Evolutionary conservation across 2,797 vertebrate species (phyloP), one percentile per base, ranked within the genome.

Genomic region (Syngnathus acus): DNA sequence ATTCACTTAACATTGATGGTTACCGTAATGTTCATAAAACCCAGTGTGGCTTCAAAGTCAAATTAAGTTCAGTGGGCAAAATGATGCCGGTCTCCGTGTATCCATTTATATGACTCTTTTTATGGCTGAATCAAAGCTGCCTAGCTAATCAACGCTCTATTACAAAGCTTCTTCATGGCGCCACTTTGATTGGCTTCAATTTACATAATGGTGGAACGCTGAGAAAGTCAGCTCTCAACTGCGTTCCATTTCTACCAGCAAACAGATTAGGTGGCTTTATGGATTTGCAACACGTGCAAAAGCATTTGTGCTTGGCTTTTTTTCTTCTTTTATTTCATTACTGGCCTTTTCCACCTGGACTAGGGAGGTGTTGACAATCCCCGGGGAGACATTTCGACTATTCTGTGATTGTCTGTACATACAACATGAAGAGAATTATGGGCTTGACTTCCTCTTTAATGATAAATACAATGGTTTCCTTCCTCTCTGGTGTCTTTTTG

Each of bases 171-270:
- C 80, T 88, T 82, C 81, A 75, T 86, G 77, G 82, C 77, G 73
- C 79, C 79, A 72, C 67, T 88, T 89, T 87, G 85, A 90, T 87
- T 87, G 84, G 86, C 85, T 84, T 82, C 84, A 87, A 89, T 90
- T 90, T 90, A 85, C 89, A 89, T 89, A 89, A 89, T 89, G 87
- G 87, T 65, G 68, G 73, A 84, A 85, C 72, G 71, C 82, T 73
- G 76, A 77, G 82, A 85, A 84, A 80, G 81, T 70, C 76, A 82
- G 75, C 64, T 77, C 77, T 79, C 78, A 75, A 85, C 79, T 78
- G 84, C 79, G 82, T 84, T 81, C 77, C 80, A 82, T 84, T 84
- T 83, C 80, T 83, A 21, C 78, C 48, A 40, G 73, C 45, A 64
- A 80, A 80, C 81, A 76, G 83, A 85, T 88, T 84, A 86, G 81